phyloP scores from a whole-genome alignment of 2,113 vertebrate species.

The Chauna torquata region DNA sequence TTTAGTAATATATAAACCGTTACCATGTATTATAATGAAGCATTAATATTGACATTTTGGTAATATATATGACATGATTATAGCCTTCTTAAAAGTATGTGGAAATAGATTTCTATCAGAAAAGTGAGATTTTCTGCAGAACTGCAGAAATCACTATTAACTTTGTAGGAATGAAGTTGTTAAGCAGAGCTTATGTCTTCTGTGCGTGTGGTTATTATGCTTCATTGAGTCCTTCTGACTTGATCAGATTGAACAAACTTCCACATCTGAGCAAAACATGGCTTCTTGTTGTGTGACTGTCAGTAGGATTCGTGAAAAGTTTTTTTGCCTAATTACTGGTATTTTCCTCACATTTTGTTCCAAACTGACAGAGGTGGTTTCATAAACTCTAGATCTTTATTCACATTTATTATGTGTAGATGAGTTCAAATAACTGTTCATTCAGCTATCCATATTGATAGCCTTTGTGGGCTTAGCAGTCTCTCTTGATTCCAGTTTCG shows the following conservation, averaged over 20 bases:
- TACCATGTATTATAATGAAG: neutral
- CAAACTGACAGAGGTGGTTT: neutral
- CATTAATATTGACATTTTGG: neutral
- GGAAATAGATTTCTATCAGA: neutral
- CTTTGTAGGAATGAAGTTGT: neutral
- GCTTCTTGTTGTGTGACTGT: neutral
- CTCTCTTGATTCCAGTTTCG: neutral
- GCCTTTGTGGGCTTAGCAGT: neutral
- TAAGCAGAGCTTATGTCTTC: neutral
- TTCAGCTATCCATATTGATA: neutral
- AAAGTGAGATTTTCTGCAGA: neutral
- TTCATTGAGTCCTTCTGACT: neutral
- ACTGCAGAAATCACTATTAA: neutral
- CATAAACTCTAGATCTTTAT: neutral
- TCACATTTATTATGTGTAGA: neutral
- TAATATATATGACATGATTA: neutral
- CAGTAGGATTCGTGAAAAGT: neutral
- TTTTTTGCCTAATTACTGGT: neutral
- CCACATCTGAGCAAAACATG: neutral
- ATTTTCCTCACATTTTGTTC: neutral
- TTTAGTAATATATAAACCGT: neutral
- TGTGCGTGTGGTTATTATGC: neutral
- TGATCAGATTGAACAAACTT: slow-evolving; percentile 22
- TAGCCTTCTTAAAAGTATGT: neutral
- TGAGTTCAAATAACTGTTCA: neutral